Base-by-base conservation (phyloP, 2,113 vertebrate species). In the Tauraco erythrolophus region DNA sequence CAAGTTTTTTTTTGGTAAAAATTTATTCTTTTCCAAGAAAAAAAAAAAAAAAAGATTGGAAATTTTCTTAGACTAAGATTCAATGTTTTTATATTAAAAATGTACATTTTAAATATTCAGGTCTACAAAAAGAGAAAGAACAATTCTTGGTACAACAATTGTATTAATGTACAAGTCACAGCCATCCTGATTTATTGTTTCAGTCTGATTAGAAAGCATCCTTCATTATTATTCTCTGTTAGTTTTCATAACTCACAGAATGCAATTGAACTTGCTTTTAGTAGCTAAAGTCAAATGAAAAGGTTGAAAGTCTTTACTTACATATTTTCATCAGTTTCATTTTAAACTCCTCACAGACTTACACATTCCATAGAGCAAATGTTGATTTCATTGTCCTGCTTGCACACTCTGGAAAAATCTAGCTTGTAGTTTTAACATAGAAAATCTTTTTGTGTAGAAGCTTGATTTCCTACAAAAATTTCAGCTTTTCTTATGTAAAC, bases 1-100 rank as follows among this genome's bases (percentile, higher is more conserved):
- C 2, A 64, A 87, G 4, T 2, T 1, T 0, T 58, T 2, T 39
- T 6, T 11, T n/a, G n/a, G 2, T 30, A 77, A 57, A 91, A 88
- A 61, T 10, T 0, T 37, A 14, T 35, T 68, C 1, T 28, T 56
- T 81, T 62, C 7, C 15, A 57, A 57, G 15, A 37, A 39, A 77
- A n/a, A 9, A 39, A 69, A 39, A n/a, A n/a, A n/a, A n/a, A n/a
- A n/a, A 16, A 8, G 6, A 24, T 5, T 10, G 0, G 6, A 74
- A 33, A 10, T 17, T 74, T 83, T 51, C 19, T 48, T 5, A 13
- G 4, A 37, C 27, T 31, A 46, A 2, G 1, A 50, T 74, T 11
- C 1, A 30, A 19, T 9, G 1, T 5, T 82, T 28, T 82, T 28
- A 70, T 5, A 7, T 65, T 56, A n/a, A 74, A 84, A 54, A 69